Evolutionary conservation across 1,140 invertebrate species (phyloP).

Genomic region (Caenorhabditis elegans): DNA sequence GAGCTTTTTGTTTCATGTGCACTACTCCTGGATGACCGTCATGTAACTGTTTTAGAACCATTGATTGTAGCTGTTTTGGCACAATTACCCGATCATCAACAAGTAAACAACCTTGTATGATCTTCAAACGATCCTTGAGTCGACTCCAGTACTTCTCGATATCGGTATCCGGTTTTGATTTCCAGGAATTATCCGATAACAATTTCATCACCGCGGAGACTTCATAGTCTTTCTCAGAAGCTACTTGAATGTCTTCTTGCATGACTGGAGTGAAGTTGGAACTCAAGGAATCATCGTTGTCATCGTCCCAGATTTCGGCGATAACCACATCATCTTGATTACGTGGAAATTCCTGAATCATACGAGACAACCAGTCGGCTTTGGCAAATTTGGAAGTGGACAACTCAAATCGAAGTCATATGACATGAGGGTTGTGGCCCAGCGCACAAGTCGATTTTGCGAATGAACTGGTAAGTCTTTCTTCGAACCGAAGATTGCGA

Average conservation of each 20-base stretch:
- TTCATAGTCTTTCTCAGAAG: background rate
- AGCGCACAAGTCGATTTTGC: background rate
- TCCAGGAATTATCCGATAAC: background rate
- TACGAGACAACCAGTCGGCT: slow-evolving; percentile 57
- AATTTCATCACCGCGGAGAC: background rate
- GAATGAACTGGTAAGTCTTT: background rate
- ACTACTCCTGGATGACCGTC: slow-evolving; percentile 67
- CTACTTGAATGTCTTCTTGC: background rate
- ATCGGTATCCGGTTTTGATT: background rate
- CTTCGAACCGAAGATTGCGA: slow-evolving; percentile 63
- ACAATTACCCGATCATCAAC: slow-evolving; percentile 63
- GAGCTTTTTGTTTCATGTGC: slow-evolving; percentile 67
- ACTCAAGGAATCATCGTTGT: background rate
- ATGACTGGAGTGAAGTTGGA: no score
- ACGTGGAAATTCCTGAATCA: slow-evolving; percentile 43
- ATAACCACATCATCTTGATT: slow-evolving; percentile 44
- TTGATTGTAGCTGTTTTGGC: slow-evolving; percentile 51
- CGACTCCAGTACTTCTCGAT: background rate
- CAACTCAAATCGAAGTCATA: slow-evolving; percentile 19
- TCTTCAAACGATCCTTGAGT: background rate
- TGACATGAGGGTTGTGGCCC: background rate
- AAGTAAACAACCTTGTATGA: slow-evolving; percentile 46
- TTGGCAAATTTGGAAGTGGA: slow-evolving; percentile 54
- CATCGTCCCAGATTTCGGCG: background rate
- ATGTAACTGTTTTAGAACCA: slow-evolving; percentile 67